Conservation (phyloP, 1,140 invertebrate species). For the Orussus abietinus region DNA sequence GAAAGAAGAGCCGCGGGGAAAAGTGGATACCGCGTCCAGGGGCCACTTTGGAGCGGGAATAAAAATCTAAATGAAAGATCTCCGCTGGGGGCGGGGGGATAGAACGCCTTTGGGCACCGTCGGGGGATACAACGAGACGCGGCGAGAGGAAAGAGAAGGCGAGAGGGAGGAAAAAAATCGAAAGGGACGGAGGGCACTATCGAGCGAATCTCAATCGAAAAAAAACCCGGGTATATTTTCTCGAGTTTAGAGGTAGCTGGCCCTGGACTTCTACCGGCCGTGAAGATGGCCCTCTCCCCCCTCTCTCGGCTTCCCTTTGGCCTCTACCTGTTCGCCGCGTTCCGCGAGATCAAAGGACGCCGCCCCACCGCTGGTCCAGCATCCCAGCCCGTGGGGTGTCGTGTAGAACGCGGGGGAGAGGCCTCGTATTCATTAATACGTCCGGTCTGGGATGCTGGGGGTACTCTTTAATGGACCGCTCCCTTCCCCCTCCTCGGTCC, state of each 20-base stretch:
- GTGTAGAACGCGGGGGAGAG: conserved; percentile 33
- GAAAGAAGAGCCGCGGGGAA: too few species aligned
- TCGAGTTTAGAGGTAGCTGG: conserved; percentile 36
- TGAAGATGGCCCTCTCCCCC: conserved; percentile 7
- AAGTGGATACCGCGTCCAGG: too few species aligned
- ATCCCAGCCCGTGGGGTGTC: conserved; percentile 41
- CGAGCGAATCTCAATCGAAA: too few species aligned
- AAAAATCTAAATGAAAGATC: too few species aligned
- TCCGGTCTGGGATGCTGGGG: conserved; percentile 30
- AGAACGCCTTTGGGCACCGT: too few species aligned
- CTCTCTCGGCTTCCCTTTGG: conserved; percentile 15
- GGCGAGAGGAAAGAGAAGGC: conserved; percentile 10
- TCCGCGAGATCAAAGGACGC: conserved; percentile 37
- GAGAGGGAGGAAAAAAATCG: conserved; percentile 8
- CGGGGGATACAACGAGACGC: too few species aligned
- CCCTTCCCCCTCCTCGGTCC: conserved; percentile 2
- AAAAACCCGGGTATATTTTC: conserved; percentile 34
- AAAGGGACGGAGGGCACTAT: too few species aligned
- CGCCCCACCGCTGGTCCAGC: conserved; percentile 30
- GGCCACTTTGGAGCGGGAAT: too few species aligned
- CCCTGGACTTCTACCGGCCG: too few species aligned
- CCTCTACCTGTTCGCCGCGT: conserved; percentile 36
- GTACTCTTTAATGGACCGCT: conserved; percentile 23
- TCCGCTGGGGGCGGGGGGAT: too few species aligned
- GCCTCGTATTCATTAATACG: conserved; percentile 38